Conservation (phyloP, 2,797 vertebrate species). For the Gobionotothen gibberifrons region DNA sequence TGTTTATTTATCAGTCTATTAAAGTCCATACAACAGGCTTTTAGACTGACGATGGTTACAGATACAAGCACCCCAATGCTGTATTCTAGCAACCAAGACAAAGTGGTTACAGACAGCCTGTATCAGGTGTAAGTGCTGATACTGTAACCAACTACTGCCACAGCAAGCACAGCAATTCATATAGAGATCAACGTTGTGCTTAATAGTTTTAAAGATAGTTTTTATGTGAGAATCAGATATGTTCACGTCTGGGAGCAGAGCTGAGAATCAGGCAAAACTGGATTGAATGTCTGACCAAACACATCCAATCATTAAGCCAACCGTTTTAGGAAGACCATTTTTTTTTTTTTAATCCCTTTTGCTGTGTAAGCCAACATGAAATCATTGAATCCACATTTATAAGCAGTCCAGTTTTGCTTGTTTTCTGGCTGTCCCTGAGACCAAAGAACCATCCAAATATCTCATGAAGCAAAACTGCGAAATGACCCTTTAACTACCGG, state of each 20-base stretch:
- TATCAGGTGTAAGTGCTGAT: constrained; percentile 33
- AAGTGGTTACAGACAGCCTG: constrained; percentile 32
- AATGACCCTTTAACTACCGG: constrained; percentile 69
- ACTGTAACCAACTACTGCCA: constrained; percentile 35
- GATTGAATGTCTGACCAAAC: constrained; percentile 25
- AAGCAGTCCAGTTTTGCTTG: constrained; percentile 43
- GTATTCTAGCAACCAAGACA: constrained; percentile 29
- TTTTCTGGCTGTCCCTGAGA: constrained; percentile 74
- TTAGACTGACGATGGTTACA: constrained; percentile 38
- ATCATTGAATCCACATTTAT: not conserved
- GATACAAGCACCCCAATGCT: constrained; percentile 25
- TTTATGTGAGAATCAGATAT: constrained; percentile 41
- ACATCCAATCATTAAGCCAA: not conserved
- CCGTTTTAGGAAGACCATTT: constrained; percentile 1
- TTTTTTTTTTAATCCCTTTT: constrained; percentile 20
- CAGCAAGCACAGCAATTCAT: constrained; percentile 63
- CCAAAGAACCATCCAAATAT: constrained; percentile 49
- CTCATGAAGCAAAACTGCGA: constrained; percentile 41
- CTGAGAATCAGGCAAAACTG: constrained; percentile 42
- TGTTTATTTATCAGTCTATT: constrained; percentile 60
- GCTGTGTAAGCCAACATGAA: constrained; percentile 15
- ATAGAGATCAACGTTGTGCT: constrained; percentile 63
- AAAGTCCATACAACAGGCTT: constrained; percentile 37
- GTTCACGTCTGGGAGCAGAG: constrained; percentile 41
- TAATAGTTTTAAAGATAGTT: constrained; percentile 52